These are phyloP conservation scores for Rhipidura dahli DNA, from an alignment of 2,113 vertebrate genomes.

Conservation along the genomic window DNA sequence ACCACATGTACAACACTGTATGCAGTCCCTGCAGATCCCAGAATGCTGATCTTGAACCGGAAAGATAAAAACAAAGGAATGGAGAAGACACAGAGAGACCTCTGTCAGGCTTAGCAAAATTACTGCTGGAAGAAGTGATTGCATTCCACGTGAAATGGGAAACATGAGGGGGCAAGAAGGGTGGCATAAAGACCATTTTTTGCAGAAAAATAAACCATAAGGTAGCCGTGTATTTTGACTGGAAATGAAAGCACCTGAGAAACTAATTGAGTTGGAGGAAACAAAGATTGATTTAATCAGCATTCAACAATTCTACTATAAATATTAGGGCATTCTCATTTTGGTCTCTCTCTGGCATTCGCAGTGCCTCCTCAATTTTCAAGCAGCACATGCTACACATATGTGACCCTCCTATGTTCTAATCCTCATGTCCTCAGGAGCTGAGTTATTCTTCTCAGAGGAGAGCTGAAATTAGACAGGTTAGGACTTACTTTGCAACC, in stretches of 20 bases:
- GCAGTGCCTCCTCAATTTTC: neutral
- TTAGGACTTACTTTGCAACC: neutral
- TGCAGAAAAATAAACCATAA: neutral
- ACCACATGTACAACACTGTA: neutral
- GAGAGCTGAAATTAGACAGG: neutral
- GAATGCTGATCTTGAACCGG: neutral
- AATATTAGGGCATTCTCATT: neutral
- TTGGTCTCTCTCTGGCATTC: neutral
- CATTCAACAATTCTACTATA: neutral
- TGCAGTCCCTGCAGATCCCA: neutral
- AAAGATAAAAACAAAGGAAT: neutral
- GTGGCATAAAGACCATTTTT: neutral
- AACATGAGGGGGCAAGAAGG: neutral
- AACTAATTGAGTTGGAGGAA: neutral
- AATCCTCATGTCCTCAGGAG: neutral
- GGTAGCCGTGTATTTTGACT: neutral
- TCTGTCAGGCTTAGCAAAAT: neutral
- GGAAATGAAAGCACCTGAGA: neutral
- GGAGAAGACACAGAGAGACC: neutral
- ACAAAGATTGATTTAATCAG: neutral
- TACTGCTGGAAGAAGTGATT: neutral
- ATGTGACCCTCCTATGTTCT: neutral
- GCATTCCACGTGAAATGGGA: neutral
- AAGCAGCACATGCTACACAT: neutral
- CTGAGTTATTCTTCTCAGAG: neutral